Evolutionary conservation across 2,888 invertebrate genomes (phyloP).

Genomic region (Pachymerium ferrugineum): DNA sequence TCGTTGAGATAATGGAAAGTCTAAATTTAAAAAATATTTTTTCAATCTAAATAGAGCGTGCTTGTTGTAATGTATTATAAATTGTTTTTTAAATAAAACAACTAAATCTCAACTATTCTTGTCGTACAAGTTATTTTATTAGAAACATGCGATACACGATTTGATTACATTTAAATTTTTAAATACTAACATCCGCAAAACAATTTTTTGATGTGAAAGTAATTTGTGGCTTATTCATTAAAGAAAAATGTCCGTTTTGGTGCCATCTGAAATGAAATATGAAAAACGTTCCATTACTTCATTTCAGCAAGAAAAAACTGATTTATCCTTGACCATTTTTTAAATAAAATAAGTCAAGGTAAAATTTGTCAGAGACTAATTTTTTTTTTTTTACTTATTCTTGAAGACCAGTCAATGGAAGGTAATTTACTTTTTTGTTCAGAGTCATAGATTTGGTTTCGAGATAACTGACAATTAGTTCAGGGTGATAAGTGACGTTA

Average conservation of each 20-base stretch:
- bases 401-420: slow-evolving; percentile 24
- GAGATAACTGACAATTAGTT: neutral
- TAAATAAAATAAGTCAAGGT: neutral
- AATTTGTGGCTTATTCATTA: slow-evolving; percentile 4
- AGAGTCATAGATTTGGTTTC: neutral
- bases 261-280: neutral
- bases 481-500: neutral
- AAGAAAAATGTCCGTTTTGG: neutral
- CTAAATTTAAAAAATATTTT: neutral
- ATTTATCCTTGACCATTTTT: no score
- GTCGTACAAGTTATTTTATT: no score
- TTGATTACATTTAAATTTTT: no score
- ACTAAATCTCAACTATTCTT: no score
- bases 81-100: neutral
- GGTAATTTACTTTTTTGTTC: neutral
- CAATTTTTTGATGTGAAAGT: neutral
- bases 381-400: neutral
- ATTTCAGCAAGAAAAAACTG: neutral
- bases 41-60: neutral
- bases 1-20: no score
- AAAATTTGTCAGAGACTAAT: neutral
- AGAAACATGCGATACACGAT: neutral
- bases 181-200: slow-evolving; percentile 20
- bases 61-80: neutral
- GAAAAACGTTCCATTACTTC: neutral